phyloP scores from a whole-genome alignment of 2,888 invertebrate genomes.

The Ophraella communa region DNA sequence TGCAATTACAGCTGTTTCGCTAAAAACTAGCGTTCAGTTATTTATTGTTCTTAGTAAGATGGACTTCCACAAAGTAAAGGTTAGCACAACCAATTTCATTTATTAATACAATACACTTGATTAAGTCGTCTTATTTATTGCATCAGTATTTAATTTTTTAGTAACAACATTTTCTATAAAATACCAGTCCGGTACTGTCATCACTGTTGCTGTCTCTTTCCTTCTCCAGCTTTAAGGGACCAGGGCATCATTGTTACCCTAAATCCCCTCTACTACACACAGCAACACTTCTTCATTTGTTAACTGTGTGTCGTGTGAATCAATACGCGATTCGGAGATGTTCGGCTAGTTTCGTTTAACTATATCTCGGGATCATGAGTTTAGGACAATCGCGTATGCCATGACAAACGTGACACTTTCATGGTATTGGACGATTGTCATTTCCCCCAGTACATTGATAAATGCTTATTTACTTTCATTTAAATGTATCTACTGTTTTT shows the following conservation, averaged over 20 bases:
- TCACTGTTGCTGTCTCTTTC: neutral
- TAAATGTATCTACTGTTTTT: no score
- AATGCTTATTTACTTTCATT: no score
- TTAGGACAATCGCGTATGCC: constrained; percentile 51
- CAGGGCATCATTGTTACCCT: constrained; percentile 46
- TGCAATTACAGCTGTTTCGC: no score
- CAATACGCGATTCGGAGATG: constrained; percentile 54
- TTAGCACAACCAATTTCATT: no score
- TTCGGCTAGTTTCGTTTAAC: constrained; percentile 49
- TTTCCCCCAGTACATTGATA: constrained; percentile 16
- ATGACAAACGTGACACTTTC: constrained; percentile 49
- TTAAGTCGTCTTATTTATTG: no score
- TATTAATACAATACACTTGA: no score
- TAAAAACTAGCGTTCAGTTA: no score
- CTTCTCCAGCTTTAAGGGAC: neutral
- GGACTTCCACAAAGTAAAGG: no score
- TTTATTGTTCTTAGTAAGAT: no score
- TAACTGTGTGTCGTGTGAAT: constrained; percentile 50
- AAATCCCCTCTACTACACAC: constrained; percentile 44
- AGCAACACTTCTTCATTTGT: constrained; percentile 57
- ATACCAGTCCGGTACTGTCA: neutral
- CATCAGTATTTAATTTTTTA: no score
- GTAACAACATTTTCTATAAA: neutral
- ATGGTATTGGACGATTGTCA: constrained; percentile 19
- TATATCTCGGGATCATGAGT: constrained; percentile 52